Evolutionary conservation across 2,888 invertebrate genomes (phyloP).

Genomic region (Eupsilia transversa): DNA sequence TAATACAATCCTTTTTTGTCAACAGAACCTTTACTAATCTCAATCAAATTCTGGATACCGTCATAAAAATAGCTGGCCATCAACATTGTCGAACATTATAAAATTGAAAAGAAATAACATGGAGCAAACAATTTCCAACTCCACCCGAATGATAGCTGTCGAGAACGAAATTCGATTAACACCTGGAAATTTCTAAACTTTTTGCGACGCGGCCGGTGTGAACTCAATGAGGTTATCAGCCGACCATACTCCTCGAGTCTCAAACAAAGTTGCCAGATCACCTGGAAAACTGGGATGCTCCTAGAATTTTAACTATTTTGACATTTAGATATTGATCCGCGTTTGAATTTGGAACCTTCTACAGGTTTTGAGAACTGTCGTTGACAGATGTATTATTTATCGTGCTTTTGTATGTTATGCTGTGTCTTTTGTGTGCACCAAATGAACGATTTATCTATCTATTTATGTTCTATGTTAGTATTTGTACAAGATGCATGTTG

Average conservation of each 20-base stretch:
- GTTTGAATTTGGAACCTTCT: conserved; percentile 2
- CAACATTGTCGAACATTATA: conserved; percentile 2
- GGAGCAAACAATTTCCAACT: conserved; percentile 52
- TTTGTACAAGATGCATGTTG: not conserved
- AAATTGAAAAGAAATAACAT: conserved; percentile 33
- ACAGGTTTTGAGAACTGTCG: not conserved
- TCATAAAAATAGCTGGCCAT: not conserved
- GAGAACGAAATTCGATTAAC: conserved; percentile 62
- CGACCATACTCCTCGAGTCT: conserved; percentile 22
- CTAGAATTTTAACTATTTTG: conserved; percentile 24
- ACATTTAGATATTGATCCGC: conserved; percentile 4
- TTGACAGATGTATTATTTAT: not conserved
- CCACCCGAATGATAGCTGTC: conserved; percentile 46
- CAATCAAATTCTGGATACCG: not conserved
- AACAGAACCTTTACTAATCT: not conserved
- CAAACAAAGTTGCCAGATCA: conserved; percentile 44
- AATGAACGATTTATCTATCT: too few species aligned
- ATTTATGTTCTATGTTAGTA: too few species aligned
- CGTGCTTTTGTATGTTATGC: too few species aligned
- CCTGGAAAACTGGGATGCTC: conserved; percentile 23
- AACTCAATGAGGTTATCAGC: conserved; percentile 53
- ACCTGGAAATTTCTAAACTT: conserved; percentile 59
- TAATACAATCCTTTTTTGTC: not conserved
- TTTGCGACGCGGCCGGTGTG: conserved; percentile 38
- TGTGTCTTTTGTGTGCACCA: too few species aligned